A percentile compares a stretch with the other conserved stretches of the same genome.
Conservation (phyloP, 2,888 invertebrate genomes). For the Eledona agricola region DNA sequence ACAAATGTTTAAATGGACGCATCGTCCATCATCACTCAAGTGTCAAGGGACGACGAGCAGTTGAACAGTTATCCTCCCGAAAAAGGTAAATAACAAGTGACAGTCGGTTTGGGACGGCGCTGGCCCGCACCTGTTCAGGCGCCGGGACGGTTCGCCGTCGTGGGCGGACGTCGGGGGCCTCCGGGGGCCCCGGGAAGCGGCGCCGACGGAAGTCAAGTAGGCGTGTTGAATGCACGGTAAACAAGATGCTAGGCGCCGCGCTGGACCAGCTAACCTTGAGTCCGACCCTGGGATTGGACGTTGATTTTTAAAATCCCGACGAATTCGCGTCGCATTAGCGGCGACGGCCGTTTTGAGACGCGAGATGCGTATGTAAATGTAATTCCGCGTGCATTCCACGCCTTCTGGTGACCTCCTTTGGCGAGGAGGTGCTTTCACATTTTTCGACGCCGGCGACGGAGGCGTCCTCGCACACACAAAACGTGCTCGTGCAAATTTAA, state of each 20-base stretch:
- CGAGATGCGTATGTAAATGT: constrained; percentile 48
- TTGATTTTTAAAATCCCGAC: constrained; percentile 44
- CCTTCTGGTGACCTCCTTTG: constrained; percentile 56
- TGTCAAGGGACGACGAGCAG: constrained; percentile 97
- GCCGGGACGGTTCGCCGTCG: not conserved
- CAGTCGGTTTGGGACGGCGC: constrained; percentile 37
- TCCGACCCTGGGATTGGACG: constrained; percentile 50
- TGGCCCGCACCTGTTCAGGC: constrained; percentile 20
- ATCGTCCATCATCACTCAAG: constrained; percentile 99
- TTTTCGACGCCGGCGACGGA: constrained; percentile 35
- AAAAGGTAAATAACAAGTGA: constrained; percentile 78
- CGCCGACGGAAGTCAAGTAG: constrained; percentile 48
- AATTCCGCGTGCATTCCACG: constrained; percentile 48
- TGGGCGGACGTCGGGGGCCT: constrained; percentile 1
- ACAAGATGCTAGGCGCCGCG: constrained; percentile 50
- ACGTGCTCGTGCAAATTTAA: not conserved
- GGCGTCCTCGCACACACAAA: not conserved
- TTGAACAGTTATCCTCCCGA: constrained; percentile 90
- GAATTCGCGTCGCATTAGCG: constrained; percentile 43
- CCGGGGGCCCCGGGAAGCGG: constrained; percentile 1
- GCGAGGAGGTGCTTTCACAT: constrained; percentile 51
- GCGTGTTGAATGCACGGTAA: constrained; percentile 56
- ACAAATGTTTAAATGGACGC: constrained; percentile 92
- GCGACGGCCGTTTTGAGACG: too few relatives aligned
- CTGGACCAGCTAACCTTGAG: constrained; percentile 57